Conservation (phyloP, 2,888 invertebrate genomes). For the Uropetala carovei region DNA sequence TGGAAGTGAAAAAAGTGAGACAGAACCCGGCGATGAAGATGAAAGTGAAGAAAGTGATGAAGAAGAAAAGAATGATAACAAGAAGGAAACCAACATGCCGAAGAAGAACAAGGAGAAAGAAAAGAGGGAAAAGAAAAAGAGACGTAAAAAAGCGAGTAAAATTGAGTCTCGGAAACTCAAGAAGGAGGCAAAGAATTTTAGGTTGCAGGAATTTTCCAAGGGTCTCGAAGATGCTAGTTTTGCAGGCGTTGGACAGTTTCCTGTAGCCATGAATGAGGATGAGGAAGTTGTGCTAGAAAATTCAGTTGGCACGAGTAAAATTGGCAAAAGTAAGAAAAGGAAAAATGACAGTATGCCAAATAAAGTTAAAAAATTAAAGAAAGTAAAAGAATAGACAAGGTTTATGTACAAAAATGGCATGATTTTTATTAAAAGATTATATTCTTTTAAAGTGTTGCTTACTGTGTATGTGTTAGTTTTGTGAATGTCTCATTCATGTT, state of each 20-base stretch:
- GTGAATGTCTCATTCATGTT: no score
- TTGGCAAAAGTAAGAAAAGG: slow-evolving; percentile 26
- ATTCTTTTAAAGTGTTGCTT: neutral
- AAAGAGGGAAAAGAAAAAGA: slow-evolving; percentile 72
- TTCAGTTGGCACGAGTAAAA: neutral
- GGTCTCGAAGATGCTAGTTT: slow-evolving; percentile 74
- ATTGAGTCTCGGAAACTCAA: slow-evolving; percentile 75
- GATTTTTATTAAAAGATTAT: slow-evolving; percentile 10
- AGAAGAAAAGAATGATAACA: neutral
- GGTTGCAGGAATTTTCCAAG: slow-evolving; percentile 75
- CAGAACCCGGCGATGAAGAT: no score
- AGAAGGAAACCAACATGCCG: neutral
- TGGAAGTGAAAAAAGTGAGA: slow-evolving; percentile 69
- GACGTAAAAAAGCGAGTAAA: slow-evolving; percentile 71
- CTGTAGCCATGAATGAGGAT: slow-evolving; percentile 51
- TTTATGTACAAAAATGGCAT: neutral
- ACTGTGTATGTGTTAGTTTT: no score
- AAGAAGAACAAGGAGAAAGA: slow-evolving; percentile 69
- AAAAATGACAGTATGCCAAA: slow-evolving; percentile 36
- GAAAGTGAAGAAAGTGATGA: slow-evolving; percentile 66
- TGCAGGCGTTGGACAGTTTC: slow-evolving; percentile 67
- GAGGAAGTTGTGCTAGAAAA: neutral
- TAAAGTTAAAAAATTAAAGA: slow-evolving; percentile 25
- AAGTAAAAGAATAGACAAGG: neutral
- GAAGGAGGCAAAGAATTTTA: slow-evolving; percentile 75